Percentiles rank a stretch among this genome's conserved stretches.
phyloP scores from a whole-genome alignment of 2,888 invertebrate genomes.

The Catocala sponsa region DNA sequence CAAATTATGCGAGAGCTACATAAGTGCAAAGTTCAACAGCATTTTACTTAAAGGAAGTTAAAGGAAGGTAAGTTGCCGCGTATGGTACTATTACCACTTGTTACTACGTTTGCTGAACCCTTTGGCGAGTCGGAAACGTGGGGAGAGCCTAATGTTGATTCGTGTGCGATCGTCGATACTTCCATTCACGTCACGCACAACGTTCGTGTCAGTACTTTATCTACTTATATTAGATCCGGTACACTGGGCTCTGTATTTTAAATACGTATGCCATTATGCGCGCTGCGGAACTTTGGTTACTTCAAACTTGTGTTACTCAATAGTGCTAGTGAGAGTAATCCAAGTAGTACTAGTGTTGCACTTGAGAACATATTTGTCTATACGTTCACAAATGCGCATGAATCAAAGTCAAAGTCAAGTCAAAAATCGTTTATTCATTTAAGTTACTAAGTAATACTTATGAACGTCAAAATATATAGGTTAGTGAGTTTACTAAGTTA shows the following conservation, averaged over 20 bases:
- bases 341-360: too few species aligned
- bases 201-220: conserved; percentile 61
- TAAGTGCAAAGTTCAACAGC: too few species aligned
- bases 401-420: too few species aligned
- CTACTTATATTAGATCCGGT: conserved; percentile 70
- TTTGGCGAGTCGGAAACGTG: conserved; percentile 7
- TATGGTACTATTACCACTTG: conserved; percentile 10
- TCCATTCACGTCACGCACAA: conserved; percentile 61
- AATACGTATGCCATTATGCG: conserved; percentile 38
- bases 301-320: not conserved
- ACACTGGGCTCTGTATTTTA: conserved; percentile 59
- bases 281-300: conserved; percentile 45
- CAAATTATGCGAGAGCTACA: too few species aligned
- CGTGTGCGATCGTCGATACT: conserved; percentile 26
- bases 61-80: not conserved
- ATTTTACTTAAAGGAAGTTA: not conserved
- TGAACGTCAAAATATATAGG: too few species aligned
- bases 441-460: too few species aligned
- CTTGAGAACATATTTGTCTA: too few species aligned
- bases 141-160: conserved; percentile 8
- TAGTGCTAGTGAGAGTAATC: too few species aligned
- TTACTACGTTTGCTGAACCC: conserved; percentile 1
- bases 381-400: too few species aligned
- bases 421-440: too few species aligned
- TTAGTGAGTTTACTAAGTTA: too few species aligned